Evolutionary conservation across 2,113 vertebrate genomes (phyloP), one percentile per base, ranked within the genome.

Genomic region (Oncorhynchus nerka): DNA sequence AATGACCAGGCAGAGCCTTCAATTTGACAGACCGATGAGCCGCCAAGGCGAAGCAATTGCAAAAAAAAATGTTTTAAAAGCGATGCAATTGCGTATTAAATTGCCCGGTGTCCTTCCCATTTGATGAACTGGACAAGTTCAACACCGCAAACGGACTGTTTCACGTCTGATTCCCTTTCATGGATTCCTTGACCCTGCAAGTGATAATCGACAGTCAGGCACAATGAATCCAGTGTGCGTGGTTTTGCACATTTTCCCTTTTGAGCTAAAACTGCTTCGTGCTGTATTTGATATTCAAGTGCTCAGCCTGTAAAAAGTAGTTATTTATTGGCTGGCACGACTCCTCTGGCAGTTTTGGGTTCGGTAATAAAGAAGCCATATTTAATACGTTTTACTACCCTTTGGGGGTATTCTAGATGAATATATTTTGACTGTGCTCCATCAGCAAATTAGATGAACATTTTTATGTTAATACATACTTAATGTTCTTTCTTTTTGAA

Each of bases 251-350:
- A 77, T 39, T 78, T 26, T 75, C 62, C 62, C 64, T 79, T 62
- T 86, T 81, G 71, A 78, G 85, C 68, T 87, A 66, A 81, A 82
- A 76, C 30, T 66, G 49, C 75, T 65, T 61, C 64, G 55, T 62
- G 71, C 28, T 68, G 30, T 26, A 32, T 84, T 88, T 75, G 73
- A 86, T 83, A 45, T 77, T 55, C 30, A 64, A 59, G 1, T 51
- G 55, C 69, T 77, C 39, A 26, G 39, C 7, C 16, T 9, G 39
- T 45, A 6, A 45, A 39, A 45, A 45, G 39, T 45, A 45, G 2
- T 2, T 45, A 2, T 39, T 39, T 32, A 66, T 26, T 78, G 64
- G 62, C 62, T 20, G 66, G 6, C 26, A 69, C 19, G 28, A 28
- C 51, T 75, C 22, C 7, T 78, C 9, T 22, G 3, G 45, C 68